Percentiles rank a stretch among this genome's conserved stretches.
Evolutionary conservation across 1,140 invertebrate genomes (phyloP).

Genomic region (Drepana arcuata): DNA sequence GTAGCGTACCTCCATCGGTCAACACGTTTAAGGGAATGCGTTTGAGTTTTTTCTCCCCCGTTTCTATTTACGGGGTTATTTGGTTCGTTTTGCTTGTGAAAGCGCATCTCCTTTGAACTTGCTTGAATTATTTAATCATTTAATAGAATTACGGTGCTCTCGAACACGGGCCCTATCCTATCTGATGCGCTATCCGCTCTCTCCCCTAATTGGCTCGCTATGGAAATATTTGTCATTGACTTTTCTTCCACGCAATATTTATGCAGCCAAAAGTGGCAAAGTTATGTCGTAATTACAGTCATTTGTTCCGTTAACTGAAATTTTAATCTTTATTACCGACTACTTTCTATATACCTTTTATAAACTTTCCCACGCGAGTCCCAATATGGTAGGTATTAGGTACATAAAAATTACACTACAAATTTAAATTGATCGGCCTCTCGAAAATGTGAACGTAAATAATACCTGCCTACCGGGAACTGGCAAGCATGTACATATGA

Average conservation of each 20-base stretch:
- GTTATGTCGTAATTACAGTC: too few species aligned
- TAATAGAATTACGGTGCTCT: slow-evolving; percentile 60
- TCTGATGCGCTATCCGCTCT: slow-evolving; percentile 37
- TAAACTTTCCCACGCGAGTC: too few species aligned
- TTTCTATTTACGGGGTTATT: slow-evolving; percentile 46
- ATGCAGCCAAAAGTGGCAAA: too few species aligned
- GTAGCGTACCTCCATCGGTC: slow-evolving; percentile 3
- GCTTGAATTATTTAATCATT: slow-evolving; percentile 67
- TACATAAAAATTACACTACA: too few species aligned
- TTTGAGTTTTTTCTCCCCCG: slow-evolving; percentile 38
- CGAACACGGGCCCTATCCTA: slow-evolving; percentile 45
- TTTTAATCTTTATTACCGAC: too few species aligned
- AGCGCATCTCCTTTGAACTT: slow-evolving; percentile 66
- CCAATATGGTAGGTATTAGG: too few species aligned
- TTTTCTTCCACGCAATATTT: slow-evolving; percentile 16
- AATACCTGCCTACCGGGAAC: too few species aligned
- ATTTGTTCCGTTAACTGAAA: too few species aligned
- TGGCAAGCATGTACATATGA: too few species aligned
- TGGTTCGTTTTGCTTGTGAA: slow-evolving; percentile 62
- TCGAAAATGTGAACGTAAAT: too few species aligned
- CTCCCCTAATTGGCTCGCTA: slow-evolving; percentile 38
- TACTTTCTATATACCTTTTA: too few species aligned
- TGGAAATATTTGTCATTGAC: slow-evolving; percentile 34
- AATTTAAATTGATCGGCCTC: too few species aligned
- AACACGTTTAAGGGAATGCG: slow-evolving; percentile 37